phyloP scores from a whole-genome alignment of 2,113 vertebrate genomes.

The Callithrix jacchus region DNA sequence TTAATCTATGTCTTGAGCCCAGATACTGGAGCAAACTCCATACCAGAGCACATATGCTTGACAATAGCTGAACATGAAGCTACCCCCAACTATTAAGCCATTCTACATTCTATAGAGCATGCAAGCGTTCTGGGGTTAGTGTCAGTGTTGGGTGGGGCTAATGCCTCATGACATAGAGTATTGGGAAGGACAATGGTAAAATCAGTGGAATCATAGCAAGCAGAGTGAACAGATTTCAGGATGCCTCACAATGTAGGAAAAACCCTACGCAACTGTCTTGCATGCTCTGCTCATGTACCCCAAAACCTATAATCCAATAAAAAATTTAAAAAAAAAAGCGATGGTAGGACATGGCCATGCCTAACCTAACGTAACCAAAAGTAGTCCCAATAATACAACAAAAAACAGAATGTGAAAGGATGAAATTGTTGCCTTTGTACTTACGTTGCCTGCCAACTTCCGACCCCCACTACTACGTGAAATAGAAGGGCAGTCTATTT shows the following conservation, averaged over 20 bases:
- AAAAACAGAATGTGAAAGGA: neutral
- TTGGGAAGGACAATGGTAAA: neutral
- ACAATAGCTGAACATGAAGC: neutral
- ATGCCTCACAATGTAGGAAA: neutral
- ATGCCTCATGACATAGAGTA: neutral
- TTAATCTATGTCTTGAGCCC: neutral
- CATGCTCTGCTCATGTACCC: too few species aligned
- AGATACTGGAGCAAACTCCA: neutral
- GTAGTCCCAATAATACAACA: neutral
- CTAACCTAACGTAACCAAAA: neutral
- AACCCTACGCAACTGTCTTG: too few species aligned
- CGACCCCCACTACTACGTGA: neutral
- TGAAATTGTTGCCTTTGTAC: neutral
- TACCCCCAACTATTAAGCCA: rapidly evolving
- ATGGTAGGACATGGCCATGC: too few species aligned
- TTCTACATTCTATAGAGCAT: neutral
- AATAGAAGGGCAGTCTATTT: neutral
- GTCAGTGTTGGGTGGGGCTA: rapidly evolving
- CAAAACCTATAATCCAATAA: too few species aligned
- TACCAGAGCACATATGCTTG: neutral
- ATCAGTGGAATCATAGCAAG: neutral
- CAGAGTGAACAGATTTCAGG: neutral
- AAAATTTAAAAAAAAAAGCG: too few species aligned
- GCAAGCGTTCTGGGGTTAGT: neutral
- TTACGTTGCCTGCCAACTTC: neutral